These are phyloP conservation scores for Germaria angustata DNA, from an alignment of 2,888 invertebrate genomes.

Conservation along the genomic window DNA sequence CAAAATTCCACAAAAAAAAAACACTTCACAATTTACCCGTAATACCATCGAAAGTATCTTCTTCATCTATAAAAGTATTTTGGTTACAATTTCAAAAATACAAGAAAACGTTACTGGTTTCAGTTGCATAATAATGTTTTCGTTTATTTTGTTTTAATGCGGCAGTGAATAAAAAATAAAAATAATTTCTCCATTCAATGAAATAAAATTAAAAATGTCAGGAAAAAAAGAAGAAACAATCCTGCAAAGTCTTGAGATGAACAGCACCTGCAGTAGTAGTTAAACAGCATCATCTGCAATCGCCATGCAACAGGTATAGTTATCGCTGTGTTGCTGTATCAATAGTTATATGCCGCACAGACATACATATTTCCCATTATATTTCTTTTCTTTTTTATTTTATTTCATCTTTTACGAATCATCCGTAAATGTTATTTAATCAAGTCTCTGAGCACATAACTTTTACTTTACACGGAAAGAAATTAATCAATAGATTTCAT, in stretches of 20 bases:
- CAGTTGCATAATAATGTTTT: slow-evolving; percentile 27
- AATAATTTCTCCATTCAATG: slow-evolving; percentile 17
- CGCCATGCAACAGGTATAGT: slow-evolving; percentile 5
- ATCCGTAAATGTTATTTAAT: slow-evolving; percentile 46
- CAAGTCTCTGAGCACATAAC: slow-evolving; percentile 24
- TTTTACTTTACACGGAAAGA: slow-evolving; percentile 16
- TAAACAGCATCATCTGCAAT: slow-evolving; percentile 2
- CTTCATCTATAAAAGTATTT: neutral
- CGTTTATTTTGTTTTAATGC: slow-evolving; percentile 9
- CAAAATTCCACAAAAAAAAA: too few relatives aligned
- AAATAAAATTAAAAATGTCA: neutral
- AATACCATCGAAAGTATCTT: neutral
- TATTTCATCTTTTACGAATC: neutral
- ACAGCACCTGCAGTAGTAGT: slow-evolving; percentile 41
- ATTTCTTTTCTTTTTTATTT: neutral
- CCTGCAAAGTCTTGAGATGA: neutral
- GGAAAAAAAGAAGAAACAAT: neutral
- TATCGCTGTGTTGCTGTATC: neutral
- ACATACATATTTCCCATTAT: slow-evolving; percentile 2
- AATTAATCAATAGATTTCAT: too few relatives aligned
- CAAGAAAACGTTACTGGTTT: slow-evolving; percentile 31
- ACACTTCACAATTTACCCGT: too few relatives aligned
- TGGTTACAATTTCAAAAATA: neutral
- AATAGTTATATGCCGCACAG: slow-evolving; percentile 22
- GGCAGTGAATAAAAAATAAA: slow-evolving; percentile 28